These are phyloP conservation scores for Scomberomorus guttatus DNA, from an alignment of 2,797 vertebrate genomes.

Conservation along the genomic window DNA sequence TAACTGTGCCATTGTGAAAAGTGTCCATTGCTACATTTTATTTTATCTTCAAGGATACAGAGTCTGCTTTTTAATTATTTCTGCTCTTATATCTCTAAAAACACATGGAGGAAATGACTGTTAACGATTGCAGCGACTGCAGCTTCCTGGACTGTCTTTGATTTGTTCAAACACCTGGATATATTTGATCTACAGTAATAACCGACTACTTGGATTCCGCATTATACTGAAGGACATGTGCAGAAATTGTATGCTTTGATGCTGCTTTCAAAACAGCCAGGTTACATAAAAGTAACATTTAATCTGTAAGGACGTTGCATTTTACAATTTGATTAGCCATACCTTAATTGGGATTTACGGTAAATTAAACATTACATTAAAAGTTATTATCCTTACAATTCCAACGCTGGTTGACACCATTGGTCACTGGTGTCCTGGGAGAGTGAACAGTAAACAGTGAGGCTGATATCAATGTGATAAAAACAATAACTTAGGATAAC, in stretches of 20 bases:
- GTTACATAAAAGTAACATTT: not conserved
- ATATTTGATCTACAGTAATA: not conserved
- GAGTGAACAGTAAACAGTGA: no score
- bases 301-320: not conserved
- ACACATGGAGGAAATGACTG: constrained; percentile 5
- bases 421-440: no score
- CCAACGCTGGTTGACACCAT: no score
- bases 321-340: no score
- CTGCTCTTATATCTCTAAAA: constrained; percentile 4
- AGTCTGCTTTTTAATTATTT: constrained; percentile 22
- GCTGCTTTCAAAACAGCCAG: not conserved
- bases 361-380: not conserved
- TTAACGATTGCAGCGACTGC: not conserved
- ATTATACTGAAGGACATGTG: not conserved
- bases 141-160: constrained; percentile 7
- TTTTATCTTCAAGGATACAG: constrained; percentile 14
- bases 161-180: not conserved
- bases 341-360: not conserved
- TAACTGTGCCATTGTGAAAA: constrained; percentile 18
- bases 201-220: not conserved
- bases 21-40: constrained; percentile 1
- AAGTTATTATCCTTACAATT: no score
- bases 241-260: not conserved
- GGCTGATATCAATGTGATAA: no score
- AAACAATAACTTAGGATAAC: no score